Base-by-base conservation (phyloP, 2,113 vertebrate species). In the Python bivittatus region DNA sequence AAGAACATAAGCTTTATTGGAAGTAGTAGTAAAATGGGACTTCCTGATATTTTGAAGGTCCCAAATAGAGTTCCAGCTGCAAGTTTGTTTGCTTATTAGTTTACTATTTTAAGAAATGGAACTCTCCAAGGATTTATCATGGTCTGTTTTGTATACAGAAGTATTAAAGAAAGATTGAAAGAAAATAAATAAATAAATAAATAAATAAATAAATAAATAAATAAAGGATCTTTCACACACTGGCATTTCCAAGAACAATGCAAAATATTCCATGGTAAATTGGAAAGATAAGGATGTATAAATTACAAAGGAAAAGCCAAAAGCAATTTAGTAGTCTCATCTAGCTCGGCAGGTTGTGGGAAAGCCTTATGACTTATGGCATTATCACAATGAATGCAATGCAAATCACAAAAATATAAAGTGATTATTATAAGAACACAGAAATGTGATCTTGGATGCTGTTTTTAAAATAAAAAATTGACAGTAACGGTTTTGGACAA, bases 121-220 rank as follows among this genome's bases (percentile, higher is more conserved):
- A 87, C 11, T 90, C 6, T 38, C 91, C 38, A 83, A 95, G 86
- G 2, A 90, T 85, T 95, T 57, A 13, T 0, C 0, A 5, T 90
- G 27, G 88, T 88, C 42, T 92, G 68, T 92, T 92, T 92, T 88
- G 87, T 88, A 52, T 72, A 95, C 93, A 93, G 52, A 93, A 88
- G 2, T 86, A 93, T 90, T 94, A 93, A 0, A 0, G 2, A 92
- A 89, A 86, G 6, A 0, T 29, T 0, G 89, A 94, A 92, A 91
- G 20, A 90, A 93, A 91, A 92, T n/a, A n/a, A n/a, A n/a, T n/a
- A n/a, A n/a, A n/a, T n/a, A n/a, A n/a, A n/a, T n/a, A n/a, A n/a
- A n/a, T n/a, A n/a, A n/a, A n/a, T n/a, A n/a, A n/a, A n/a, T n/a
- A n/a, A n/a, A n/a, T n/a, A n/a, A 95, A 29, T 89, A 93, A 91